These are phyloP conservation scores for Naja naja DNA, from an alignment of 2,113 vertebrate species.

Conservation along the genomic window DNA sequence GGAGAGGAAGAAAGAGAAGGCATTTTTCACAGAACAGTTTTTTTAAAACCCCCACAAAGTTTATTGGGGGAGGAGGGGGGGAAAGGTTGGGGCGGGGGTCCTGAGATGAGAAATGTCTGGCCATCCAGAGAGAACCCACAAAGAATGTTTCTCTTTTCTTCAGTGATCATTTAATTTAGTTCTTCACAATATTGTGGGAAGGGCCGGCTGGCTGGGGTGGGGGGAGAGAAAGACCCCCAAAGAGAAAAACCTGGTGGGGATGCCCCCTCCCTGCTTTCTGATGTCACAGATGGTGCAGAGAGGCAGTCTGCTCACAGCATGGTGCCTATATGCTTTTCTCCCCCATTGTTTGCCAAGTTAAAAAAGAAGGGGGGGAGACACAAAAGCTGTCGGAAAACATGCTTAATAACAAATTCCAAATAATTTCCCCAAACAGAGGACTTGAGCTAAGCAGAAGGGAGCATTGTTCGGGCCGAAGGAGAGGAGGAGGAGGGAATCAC, in stretches of 20 bases:
- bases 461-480: slow-evolving; percentile 6
- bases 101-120: slow-evolving; percentile 3
- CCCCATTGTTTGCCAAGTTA: slow-evolving; percentile 67
- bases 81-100: neutral
- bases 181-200: slow-evolving; percentile 9
- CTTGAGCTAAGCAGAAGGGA: slow-evolving; percentile 42
- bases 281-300: slow-evolving; percentile 79
- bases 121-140: slow-evolving; percentile 24
- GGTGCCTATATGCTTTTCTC: slow-evolving; percentile 79
- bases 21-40: neutral
- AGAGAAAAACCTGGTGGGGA: neutral
- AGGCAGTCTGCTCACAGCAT: slow-evolving; percentile 75
- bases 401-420: slow-evolving; percentile 68
- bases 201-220: neutral
- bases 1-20: neutral
- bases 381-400: slow-evolving; percentile 66
- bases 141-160: slow-evolving; percentile 53
- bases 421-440: slow-evolving; percentile 49
- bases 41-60: neutral
- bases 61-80: neutral
- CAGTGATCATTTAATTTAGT: slow-evolving; percentile 29
- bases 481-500: neutral
- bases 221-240: neutral
- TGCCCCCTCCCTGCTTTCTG: slow-evolving; percentile 55
- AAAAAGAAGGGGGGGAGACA: slow-evolving; percentile 65